These are phyloP conservation scores for Onchidella celtica DNA, from an alignment of 2,888 invertebrate genomes.

Conservation along the genomic window DNA sequence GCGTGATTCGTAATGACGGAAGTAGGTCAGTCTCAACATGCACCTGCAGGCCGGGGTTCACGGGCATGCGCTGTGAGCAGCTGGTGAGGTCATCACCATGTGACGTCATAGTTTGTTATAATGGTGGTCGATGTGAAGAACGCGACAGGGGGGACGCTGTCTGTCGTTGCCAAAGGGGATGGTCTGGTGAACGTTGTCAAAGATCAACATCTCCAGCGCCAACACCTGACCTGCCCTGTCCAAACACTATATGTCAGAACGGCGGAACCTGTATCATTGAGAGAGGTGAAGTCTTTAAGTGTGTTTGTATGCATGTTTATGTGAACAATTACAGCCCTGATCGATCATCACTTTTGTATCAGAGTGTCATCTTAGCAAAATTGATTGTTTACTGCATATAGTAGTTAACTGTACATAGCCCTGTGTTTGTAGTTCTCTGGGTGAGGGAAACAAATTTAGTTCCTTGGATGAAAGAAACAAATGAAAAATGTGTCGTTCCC, in stretches of 20 bases:
- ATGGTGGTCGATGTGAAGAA: slow-evolving; percentile 14
- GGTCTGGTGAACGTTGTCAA: slow-evolving; percentile 23
- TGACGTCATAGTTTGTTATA: not conserved
- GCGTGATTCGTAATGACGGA: not conserved
- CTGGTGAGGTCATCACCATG: not conserved
- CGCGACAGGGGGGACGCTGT: not conserved
- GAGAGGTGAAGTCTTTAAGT: slow-evolving; percentile 17
- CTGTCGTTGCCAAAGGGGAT: slow-evolving; percentile 21
- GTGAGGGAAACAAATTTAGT: too few species aligned
- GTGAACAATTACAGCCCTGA: too few species aligned
- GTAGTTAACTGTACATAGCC: too few species aligned
- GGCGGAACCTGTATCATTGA: slow-evolving; percentile 21
- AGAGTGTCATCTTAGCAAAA: too few species aligned
- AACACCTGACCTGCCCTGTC: too few species aligned
- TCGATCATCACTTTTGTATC: too few species aligned
- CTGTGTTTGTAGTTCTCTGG: too few species aligned
- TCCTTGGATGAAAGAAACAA: too few species aligned
- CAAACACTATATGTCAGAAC: not conserved
- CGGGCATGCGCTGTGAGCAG: slow-evolving; percentile 39
- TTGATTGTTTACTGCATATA: too few species aligned
- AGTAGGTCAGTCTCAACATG: not conserved
- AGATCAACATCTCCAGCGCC: too few species aligned
- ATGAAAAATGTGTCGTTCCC: too few species aligned
- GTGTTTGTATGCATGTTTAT: too few species aligned
- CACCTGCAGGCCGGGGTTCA: slow-evolving; percentile 14